A percentile compares a stretch with the other conserved stretches of the same genome.
phyloP scores from a whole-genome alignment of 2,797 vertebrate species.

The Etheostoma nigrum region DNA sequence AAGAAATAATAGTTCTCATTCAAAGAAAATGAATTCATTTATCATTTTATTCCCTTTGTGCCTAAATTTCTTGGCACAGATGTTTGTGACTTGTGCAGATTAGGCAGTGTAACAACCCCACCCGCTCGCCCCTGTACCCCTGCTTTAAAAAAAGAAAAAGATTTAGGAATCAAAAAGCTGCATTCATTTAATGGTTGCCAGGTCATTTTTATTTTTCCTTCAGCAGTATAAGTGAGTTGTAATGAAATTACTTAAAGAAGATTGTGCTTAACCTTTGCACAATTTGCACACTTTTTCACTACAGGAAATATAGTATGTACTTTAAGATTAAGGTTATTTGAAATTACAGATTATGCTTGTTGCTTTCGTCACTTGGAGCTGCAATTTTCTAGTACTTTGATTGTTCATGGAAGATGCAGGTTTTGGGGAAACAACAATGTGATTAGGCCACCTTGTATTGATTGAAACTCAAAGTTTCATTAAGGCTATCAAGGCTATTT shows the following conservation, averaged over 20 bases:
- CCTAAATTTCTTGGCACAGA: conserved; percentile 11
- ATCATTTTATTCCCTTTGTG: conserved; percentile 14
- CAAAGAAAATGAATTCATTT: background rate
- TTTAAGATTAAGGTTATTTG: conserved; percentile 29
- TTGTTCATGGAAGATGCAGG: conserved; percentile 12
- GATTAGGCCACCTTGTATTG: conserved; percentile 22
- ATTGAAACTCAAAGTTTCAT: conserved; percentile 34
- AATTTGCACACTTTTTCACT: conserved; percentile 68
- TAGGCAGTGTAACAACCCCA: conserved; percentile 8
- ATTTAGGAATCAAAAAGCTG: conserved; percentile 44
- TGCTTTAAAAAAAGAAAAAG: conserved; percentile 6
- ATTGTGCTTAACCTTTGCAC: conserved; percentile 68
- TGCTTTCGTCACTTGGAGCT: conserved; percentile 31
- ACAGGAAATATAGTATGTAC: conserved; percentile 53
- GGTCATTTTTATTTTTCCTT: conserved; percentile 49
- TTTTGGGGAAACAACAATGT: conserved; percentile 23
- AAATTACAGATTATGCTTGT: conserved; percentile 22
- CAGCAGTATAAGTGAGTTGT: conserved; percentile 23
- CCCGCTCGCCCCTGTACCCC: too few species aligned
- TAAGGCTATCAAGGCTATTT: conserved; percentile 1
- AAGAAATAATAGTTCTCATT: conserved; percentile 3
- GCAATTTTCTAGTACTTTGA: conserved; percentile 19
- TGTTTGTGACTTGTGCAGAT: conserved; percentile 6
- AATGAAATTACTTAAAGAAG: conserved; percentile 56
- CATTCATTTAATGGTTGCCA: conserved; percentile 62